These are phyloP conservation scores for Heliothis peltigera DNA, from an alignment of 2,888 invertebrate genomes.

Conservation along the genomic window DNA sequence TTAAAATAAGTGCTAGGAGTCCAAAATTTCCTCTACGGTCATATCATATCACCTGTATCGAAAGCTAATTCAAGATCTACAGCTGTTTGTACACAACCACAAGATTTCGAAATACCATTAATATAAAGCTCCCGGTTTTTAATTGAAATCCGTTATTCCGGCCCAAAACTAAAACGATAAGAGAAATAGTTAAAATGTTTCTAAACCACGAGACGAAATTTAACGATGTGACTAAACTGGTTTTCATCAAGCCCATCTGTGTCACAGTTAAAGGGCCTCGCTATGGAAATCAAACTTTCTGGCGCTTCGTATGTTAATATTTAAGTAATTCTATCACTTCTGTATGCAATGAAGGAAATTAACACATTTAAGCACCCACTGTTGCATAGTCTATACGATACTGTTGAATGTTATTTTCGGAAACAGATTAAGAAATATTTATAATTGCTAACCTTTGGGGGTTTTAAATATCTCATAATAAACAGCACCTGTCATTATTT, in stretches of 20 bases:
- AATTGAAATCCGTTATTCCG: conserved; percentile 15
- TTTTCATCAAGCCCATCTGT: background rate
- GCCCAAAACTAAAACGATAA: conserved; percentile 19
- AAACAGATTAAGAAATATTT: too few relatives aligned
- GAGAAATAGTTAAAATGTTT: conserved; percentile 17
- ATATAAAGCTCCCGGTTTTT: background rate
- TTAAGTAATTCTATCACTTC: conserved; percentile 12
- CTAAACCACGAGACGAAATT: conserved; percentile 10
- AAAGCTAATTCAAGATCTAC: too few relatives aligned
- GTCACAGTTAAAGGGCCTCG: conserved; percentile 18
- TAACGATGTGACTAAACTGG: conserved; percentile 28
- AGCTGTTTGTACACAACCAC: background rate
- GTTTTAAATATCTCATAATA: too few relatives aligned
- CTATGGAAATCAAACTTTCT: conserved; percentile 11
- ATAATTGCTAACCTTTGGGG: too few relatives aligned
- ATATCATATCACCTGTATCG: too few relatives aligned
- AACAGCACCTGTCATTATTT: too few relatives aligned
- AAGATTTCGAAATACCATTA: background rate
- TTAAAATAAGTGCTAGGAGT: too few relatives aligned
- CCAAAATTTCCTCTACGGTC: too few relatives aligned
- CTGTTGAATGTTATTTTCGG: too few relatives aligned
- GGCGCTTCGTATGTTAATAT: conserved; percentile 10
- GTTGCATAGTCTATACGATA: background rate
- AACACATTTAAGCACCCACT: background rate
- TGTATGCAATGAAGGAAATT: conserved; percentile 1